Percentiles rank a stretch among this genome's conserved stretches.
Evolutionary conservation across 1,140 invertebrate genomes (phyloP).

Genomic region (Phymorhynchus buccinoides): DNA sequence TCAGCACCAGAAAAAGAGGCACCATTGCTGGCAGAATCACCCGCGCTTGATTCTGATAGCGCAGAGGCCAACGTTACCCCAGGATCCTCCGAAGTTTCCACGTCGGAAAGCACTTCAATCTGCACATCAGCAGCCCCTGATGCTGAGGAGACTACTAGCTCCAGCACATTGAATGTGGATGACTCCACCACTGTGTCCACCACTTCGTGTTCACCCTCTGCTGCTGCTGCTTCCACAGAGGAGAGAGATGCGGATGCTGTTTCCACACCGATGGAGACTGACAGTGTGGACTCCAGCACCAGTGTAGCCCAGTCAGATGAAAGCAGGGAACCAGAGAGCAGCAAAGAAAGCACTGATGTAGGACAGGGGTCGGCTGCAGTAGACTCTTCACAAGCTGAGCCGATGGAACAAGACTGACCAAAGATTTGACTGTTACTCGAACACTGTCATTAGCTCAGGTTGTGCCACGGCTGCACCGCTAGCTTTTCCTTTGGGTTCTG

Average conservation of each 20-base stretch:
- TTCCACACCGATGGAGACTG: neutral
- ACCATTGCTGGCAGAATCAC: neutral
- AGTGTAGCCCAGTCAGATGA: constrained; percentile 5
- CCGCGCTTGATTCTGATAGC: neutral
- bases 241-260: neutral
- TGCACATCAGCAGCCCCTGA: neutral
- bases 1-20: neutral
- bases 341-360: neutral
- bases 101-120: neutral
- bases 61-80: neutral
- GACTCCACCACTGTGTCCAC: neutral
- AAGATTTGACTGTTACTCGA: neutral
- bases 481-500: neutral
- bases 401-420: constrained; percentile 26
- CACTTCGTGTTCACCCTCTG: neutral
- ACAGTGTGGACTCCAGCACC: constrained; percentile 20
- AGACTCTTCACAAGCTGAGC: neutral
- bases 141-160: neutral
- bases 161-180: neutral
- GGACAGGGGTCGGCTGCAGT: neutral
- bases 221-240: neutral
- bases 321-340: neutral
- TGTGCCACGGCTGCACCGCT: neutral
- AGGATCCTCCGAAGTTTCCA: neutral
- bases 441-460: neutral